These are phyloP conservation scores for Halocaridina rubra DNA, from an alignment of 2,888 invertebrate species.

Conservation along the genomic window DNA sequence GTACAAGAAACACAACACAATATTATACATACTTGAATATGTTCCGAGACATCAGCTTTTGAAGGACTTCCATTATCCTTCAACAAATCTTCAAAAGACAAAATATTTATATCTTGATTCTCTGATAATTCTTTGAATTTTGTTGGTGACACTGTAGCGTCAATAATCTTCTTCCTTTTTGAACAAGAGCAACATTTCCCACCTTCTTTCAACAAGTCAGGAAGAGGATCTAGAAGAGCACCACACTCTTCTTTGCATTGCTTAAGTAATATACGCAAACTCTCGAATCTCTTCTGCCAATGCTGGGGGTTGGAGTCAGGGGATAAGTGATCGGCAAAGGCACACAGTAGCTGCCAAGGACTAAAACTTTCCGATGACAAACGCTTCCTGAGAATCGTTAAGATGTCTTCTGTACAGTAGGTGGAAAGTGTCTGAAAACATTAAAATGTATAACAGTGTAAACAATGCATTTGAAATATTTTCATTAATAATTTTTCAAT, in stretches of 20 bases:
- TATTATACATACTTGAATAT: not conserved
- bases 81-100: not conserved
- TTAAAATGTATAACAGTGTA: no score
- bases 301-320: not conserved
- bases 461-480: no score
- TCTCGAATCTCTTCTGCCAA: conserved; percentile 9
- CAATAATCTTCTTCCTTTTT: not conserved
- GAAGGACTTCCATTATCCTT: not conserved
- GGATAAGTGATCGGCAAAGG: not conserved
- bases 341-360: conserved; percentile 42
- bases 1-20: no score
- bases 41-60: not conserved
- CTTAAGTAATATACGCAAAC: conserved; percentile 4
- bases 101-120: not conserved
- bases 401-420: conserved; percentile 31
- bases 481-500: no score
- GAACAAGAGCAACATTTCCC: not conserved
- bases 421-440: conserved; percentile 28
- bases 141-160: not conserved
- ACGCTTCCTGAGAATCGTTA: conserved; percentile 14
- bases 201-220: not conserved
- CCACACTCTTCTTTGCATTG: conserved; percentile 34
- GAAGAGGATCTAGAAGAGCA: not conserved
- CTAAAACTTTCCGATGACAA: conserved; percentile 15
- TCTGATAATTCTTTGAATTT: not conserved